A percentile compares a stretch with the other conserved stretches of the same genome.
phyloP scores from a whole-genome alignment of 2,113 vertebrate genomes.

The Chauna torquata region DNA sequence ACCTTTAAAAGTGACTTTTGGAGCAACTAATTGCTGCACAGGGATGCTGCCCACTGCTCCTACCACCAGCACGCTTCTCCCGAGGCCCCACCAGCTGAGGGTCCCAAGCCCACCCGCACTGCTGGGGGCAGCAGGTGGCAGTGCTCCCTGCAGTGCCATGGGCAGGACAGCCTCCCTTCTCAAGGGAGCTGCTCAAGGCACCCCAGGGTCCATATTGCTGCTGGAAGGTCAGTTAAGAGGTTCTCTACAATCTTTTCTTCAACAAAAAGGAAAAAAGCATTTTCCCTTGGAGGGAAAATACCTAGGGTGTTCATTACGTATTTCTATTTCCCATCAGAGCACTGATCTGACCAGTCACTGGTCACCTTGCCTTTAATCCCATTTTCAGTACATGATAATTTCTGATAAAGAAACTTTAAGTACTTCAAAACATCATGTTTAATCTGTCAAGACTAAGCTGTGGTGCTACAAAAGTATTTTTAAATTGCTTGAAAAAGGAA shows the following conservation, averaged over 20 bases:
- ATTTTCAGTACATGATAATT: not conserved
- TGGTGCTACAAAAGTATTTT: not conserved
- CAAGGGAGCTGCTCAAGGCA: not conserved
- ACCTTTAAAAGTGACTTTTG: not conserved
- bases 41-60: not conserved
- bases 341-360: not conserved
- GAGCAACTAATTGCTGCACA: not conserved
- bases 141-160: not conserved
- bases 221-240: not conserved
- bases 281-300: not conserved
- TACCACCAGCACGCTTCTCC: not conserved
- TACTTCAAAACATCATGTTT: not conserved
- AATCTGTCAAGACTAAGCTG: not conserved
- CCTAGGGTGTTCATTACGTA: fast-evolving
- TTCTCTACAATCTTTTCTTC: not conserved
- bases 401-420: not conserved
- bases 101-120: not conserved
- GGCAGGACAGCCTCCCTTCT: not conserved
- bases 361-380: not conserved
- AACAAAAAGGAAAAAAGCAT: not conserved
- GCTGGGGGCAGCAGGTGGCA: fast-evolving
- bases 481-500: not conserved
- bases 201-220: too few species aligned
- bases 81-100: fast-evolving
- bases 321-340: not conserved